Base-by-base conservation (phyloP, 2,888 invertebrate genomes). In the Amphimallon solstitiale region DNA sequence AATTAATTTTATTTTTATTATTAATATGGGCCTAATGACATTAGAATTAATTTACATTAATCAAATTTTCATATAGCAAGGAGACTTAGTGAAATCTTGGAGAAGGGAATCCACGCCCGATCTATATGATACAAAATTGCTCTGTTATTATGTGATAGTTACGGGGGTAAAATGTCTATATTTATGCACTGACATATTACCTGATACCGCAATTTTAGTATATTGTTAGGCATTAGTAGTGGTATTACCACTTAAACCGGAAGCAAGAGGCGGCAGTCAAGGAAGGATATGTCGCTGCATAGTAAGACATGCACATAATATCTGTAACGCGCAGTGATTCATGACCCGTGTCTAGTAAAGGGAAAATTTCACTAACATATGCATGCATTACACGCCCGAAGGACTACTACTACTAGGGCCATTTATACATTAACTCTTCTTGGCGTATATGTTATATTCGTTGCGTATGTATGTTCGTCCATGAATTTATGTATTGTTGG, bases 231-330 rank as follows among this genome's bases (percentile, higher is more conserved):
- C 15, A 51, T 14, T 12, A 48, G 19, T 19, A 45, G 48, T 23
- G n/a, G 19, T 19, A 48, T 38, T 21, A 54, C 15, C 38, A 43
- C 43, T 45, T 43, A 43, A 21, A 43, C 14, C 56, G 56, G 56
- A 59, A 59, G 43, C 43, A 43, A 23, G 10, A 59, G 56, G 56
- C 43, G 56, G 43, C 56, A 23, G 56, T 12, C n/a, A 23, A 62
- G 62, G 62, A 62, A 62, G 62, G 38, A 62, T 38, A 51, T 15
- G 51, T 62, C 62, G 49, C 17, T 51, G 51, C 23, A 15, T 23
- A 23, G 38, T 48, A 62, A 62, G 62, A 51, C 62, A 62, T 62
- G 51, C 49, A 62, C 40, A 62, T 51, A 48, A 51, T 62, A 62
- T 49, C 21, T 43, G 34, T 34, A 43, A 34, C 43, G 12, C 29